These are phyloP conservation scores for Phrynosoma platyrhinos DNA, from an alignment of 2,113 vertebrate genomes.

Conservation along the genomic window DNA sequence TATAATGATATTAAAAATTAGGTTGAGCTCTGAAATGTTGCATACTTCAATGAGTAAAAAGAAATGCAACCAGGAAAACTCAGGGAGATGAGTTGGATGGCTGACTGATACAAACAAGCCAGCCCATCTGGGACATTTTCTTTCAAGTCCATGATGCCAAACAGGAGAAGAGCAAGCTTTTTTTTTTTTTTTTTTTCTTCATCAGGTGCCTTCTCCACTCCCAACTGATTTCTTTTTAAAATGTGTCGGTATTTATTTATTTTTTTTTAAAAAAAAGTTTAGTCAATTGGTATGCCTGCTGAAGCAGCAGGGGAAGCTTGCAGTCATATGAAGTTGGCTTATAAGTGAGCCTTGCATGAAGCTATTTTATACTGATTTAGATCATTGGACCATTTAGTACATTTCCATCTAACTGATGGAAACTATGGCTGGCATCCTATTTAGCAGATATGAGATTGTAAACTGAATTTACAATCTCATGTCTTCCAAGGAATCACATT, in stretches of 20 bases:
- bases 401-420: not conserved
- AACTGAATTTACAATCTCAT: too few relatives aligned
- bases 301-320: too few relatives aligned
- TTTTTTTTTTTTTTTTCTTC: too few relatives aligned
- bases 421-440: too few relatives aligned
- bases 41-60: not conserved
- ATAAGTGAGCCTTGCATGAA: too few relatives aligned
- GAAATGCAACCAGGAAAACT: not conserved
- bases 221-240: too few relatives aligned
- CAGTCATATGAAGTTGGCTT: not conserved
- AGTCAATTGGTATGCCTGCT: too few relatives aligned
- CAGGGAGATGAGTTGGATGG: not conserved
- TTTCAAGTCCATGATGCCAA: not conserved
- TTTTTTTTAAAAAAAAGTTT: too few relatives aligned
- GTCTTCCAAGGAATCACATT: too few relatives aligned
- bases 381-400: not conserved
- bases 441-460: too few relatives aligned
- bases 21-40: constrained; percentile 8
- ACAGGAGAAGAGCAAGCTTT: not conserved
- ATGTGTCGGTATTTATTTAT: too few relatives aligned
- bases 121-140: not conserved
- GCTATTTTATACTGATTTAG: not conserved
- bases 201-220: too few relatives aligned
- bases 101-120: not conserved
- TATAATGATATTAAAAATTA: not conserved